phyloP scores from a whole-genome alignment of 2,888 invertebrate genomes.

The Harpalus rufipes region DNA sequence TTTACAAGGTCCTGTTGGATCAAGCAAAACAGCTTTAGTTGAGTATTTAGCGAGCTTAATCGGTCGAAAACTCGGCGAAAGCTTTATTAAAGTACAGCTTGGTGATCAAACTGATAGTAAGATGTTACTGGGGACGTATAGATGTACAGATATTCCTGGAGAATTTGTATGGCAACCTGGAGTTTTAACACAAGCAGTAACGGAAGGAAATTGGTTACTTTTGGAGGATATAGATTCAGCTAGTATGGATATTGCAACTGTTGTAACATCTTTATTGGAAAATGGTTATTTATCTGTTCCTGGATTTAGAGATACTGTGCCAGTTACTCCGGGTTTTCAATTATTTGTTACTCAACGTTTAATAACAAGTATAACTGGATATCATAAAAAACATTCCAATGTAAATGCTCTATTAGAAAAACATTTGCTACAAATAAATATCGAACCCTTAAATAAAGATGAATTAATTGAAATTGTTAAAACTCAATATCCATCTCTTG shows the following conservation, averaged over 20 bases:
- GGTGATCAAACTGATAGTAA: constrained; percentile 98
- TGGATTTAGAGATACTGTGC: constrained; percentile 91
- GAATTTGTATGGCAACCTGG: constrained; percentile 98
- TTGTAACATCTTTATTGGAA: constrained; percentile 91
- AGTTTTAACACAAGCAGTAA: constrained; percentile 92
- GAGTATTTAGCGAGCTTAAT: constrained; percentile 91
- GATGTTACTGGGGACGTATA: constrained; percentile 94
- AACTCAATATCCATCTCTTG: constrained; percentile 84
- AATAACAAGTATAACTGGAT: constrained; percentile 81
- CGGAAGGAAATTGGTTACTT: constrained; percentile 93
- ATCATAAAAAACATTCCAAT: constrained; percentile 81
- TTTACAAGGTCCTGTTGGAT: constrained; percentile 93
- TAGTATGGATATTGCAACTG: constrained; percentile 94
- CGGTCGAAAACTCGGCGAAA: constrained; percentile 79
- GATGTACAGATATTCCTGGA: constrained; percentile 97
- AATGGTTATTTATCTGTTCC: constrained; percentile 90
- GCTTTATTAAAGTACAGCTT: constrained; percentile 92
- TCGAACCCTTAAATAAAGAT: constrained; percentile 86
- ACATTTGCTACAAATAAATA: constrained; percentile 88
- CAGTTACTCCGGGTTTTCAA: constrained; percentile 91
- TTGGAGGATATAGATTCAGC: constrained; percentile 98
- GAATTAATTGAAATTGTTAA: constrained; percentile 88
- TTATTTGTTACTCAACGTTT: constrained; percentile 94
- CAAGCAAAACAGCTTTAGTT: constrained; percentile 95
- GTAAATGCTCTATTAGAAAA: constrained; percentile 87